Evolutionary conservation across 1,140 invertebrate species (phyloP).

Genomic region (Tetramorium simillimum): DNA sequence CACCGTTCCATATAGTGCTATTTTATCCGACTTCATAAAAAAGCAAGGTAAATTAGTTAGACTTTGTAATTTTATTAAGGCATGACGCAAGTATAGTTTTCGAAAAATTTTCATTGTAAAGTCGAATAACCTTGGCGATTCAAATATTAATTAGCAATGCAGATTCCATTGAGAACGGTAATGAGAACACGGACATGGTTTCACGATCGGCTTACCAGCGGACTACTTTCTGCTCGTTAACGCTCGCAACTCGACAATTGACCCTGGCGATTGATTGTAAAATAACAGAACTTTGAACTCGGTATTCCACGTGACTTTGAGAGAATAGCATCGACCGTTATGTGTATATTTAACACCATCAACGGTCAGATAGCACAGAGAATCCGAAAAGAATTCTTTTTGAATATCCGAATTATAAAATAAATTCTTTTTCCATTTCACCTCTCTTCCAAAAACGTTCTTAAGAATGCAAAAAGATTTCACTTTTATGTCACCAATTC

Average conservation of each 20-base stretch:
- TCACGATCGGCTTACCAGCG: neutral
- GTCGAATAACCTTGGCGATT: conserved; percentile 8
- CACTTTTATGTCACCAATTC: too few species aligned
- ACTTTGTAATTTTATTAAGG: neutral
- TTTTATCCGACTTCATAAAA: neutral
- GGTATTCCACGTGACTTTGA: neutral
- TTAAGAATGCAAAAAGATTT: too few species aligned
- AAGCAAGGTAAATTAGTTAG: neutral
- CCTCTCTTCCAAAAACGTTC: too few species aligned
- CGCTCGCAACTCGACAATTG: conserved; percentile 23
- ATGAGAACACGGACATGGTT: neutral
- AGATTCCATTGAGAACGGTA: neutral
- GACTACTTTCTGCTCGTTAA: conserved; percentile 26
- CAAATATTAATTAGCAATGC: conserved; percentile 22
- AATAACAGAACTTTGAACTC: conserved; percentile 49
- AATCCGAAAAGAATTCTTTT: too few species aligned
- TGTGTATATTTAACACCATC: neutral
- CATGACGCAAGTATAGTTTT: neutral
- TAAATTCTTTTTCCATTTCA: too few species aligned
- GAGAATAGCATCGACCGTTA: neutral
- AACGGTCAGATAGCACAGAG: too few species aligned
- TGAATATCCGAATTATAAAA: too few species aligned
- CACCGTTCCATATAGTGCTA: neutral
- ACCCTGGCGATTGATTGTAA: conserved; percentile 24
- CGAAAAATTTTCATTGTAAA: neutral